Base-by-base conservation (phyloP, 2,888 invertebrate genomes). In the Lutraria lutraria region DNA sequence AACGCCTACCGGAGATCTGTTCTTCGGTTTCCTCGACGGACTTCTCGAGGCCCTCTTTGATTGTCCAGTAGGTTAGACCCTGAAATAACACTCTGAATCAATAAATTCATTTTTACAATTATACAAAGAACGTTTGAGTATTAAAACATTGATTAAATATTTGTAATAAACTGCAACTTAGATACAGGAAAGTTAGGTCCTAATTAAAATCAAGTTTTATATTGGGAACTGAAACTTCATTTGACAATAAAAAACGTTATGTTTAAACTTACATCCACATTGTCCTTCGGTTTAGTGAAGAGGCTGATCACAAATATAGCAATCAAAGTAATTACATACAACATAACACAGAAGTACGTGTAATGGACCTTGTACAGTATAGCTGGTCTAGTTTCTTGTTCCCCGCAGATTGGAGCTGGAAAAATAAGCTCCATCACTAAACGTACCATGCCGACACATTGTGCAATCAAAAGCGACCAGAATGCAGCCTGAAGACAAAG, bases 391-490 rank as follows among this genome's bases (percentile, higher is more conserved):
- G 89, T 89, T 88, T 97, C 97, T 34, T 90, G 90, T 85, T 95
- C 94, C 15, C 96, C 96, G 92, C 97, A 97, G 0, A 89, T 82
- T 4, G 97, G 97, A 80, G 95, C 95, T 0, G 94, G 94, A 88
- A 95, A 97, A 19, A 94, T 88, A 88, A 97, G 96, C 86, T 97
- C 97, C 84, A 97, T 88, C 13, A 94, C 91, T 96, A 97, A 96
- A 52, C 97, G 94, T 43, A 95, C 92, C 0, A 96, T 87, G 29
- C 97, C 97, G 68, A 96, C 94, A 6, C 95, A 53, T 84, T 97
- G 96, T 12, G 97, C 97, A 6, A 93, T 87, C 90, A 97, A 93
- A 60, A 97, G 94, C 4, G 96, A 96, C 95, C 96, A 96, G 92
- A 97, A 97, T 19, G 97, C 97, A 8, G 97, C 97, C 93, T 94